phyloP scores from a whole-genome alignment of 2,888 invertebrate genomes.

The Chymomyza fuscimana region DNA sequence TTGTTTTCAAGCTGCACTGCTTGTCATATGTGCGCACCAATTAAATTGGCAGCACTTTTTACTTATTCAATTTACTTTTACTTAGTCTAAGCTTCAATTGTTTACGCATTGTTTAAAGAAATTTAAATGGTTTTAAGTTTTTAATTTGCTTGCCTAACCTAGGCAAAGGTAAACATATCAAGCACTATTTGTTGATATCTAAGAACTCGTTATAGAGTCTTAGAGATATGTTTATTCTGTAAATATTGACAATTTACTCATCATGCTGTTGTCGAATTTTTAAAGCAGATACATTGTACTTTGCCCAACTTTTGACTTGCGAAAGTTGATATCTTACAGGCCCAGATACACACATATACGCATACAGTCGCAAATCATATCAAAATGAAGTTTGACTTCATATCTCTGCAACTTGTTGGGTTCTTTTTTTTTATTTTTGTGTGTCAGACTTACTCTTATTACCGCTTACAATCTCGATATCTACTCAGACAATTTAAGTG shows the following conservation, averaged over 20 bases:
- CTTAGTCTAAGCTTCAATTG: background rate
- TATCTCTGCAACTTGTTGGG: background rate
- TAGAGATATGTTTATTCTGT: conserved; percentile 37
- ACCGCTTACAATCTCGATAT: conserved; percentile 41
- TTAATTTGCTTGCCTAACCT: background rate
- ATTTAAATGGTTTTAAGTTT: background rate
- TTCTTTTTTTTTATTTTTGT: background rate
- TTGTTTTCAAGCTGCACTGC: background rate
- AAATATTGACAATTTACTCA: conserved; percentile 49
- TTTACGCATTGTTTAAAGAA: background rate
- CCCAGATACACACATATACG: conserved; percentile 11
- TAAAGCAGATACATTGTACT: conserved; percentile 13
- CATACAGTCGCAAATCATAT: conserved; percentile 25
- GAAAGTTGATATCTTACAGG: conserved; percentile 53
- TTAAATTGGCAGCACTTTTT: background rate
- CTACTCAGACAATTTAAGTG: conserved; percentile 54
- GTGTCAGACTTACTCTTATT: conserved; percentile 24
- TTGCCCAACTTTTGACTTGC: conserved; percentile 53
- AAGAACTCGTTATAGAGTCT: conserved; percentile 19
- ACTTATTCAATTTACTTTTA: background rate
- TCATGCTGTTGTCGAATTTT: conserved; percentile 29
- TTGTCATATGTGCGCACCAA: background rate
- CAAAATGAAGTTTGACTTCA: background rate
- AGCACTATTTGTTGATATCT: background rate
- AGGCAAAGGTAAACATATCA: background rate